Percentiles rank a stretch among this genome's conserved stretches.
These are phyloP conservation scores for Pseudomugil gertrudae DNA, from an alignment of 2,797 vertebrate species.

Conservation along the genomic window DNA sequence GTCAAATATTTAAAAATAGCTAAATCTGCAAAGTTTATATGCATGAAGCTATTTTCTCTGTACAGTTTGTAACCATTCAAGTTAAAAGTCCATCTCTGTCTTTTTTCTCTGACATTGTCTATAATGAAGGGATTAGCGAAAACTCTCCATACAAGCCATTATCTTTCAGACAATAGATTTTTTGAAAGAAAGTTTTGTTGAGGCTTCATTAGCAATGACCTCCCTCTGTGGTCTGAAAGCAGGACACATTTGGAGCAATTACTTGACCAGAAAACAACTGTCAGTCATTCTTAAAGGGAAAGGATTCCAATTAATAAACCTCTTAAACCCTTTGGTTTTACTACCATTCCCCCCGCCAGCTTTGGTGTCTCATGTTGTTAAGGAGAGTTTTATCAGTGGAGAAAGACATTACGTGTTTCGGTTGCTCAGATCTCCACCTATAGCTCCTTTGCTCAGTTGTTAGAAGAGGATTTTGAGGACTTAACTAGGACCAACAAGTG, in stretches of 20 bases:
- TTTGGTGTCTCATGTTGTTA: constrained; percentile 80
- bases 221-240: constrained; percentile 84
- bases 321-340: constrained; percentile 89
- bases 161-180: constrained; percentile 85
- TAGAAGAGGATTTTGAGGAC: constrained; percentile 73
- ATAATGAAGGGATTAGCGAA: constrained; percentile 83
- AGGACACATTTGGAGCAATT: constrained; percentile 92
- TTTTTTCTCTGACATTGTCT: constrained; percentile 74
- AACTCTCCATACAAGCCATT: constrained; percentile 80
- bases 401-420: constrained; percentile 72
- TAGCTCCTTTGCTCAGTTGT: constrained; percentile 70
- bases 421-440: constrained; percentile 49
- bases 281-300: constrained; percentile 97
- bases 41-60: constrained; percentile 39
- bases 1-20: constrained; percentile 3
- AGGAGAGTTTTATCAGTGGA: constrained; percentile 72
- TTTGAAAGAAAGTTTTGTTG: constrained; percentile 88
- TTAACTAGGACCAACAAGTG: constrained; percentile 74
- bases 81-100: constrained; percentile 73
- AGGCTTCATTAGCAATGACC: constrained; percentile 85
- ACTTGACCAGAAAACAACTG: constrained; percentile 92
- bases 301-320: constrained; percentile 93
- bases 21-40: constrained; percentile 17
- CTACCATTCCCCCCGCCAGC: constrained; percentile 82
- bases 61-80: constrained; percentile 59